Base-by-base conservation (phyloP, 1,140 invertebrate genomes). In the Protaetia brevitarsis region DNA sequence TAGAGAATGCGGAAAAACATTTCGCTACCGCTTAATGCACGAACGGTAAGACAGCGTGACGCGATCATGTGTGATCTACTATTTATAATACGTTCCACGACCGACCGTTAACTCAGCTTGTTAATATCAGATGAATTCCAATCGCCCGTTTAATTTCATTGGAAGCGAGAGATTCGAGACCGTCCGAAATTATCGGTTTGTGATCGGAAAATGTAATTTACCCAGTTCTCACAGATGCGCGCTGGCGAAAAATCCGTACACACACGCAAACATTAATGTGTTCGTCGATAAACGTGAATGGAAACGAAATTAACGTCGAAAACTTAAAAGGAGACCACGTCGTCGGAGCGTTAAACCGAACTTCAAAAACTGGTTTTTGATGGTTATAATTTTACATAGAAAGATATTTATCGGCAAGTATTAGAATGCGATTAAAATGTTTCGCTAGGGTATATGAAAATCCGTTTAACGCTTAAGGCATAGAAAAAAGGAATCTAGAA, bases 1-100 rank as follows among this genome's bases (percentile, higher is more conserved):
- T 28, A 21, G 56, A 58, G 56, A 58, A 58, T 58, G 56, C 56
- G 56, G 56, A 58, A 58, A 58, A 58, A 58, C 56, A 58, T 58
- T 58, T 27, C 56, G 26, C 56, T 58, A 58, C 41, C 41, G 41
- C 56, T 58, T 58, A 58, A 58, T 16, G 56, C 56, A 58, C 56
- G 56, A 58, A 58, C 28, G 56, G 56, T 10, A 58, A 58, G 56
- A 58, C 56, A 28, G 56, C 56, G 56, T 58, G 56, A 58, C 56
- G 26, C 28, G 56, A 28, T 58, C 56, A 58, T 58, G 29, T 58
- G 56, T 58, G 56, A 58, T 58, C 56, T 23, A 58, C 56, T 58
- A 58, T 58, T 58, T 58, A 58, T 58, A 58, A 45, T 45, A 45
- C 41, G 41, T 45, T 21, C 41, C 41, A 19, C 41, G 41, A 19